phyloP scores from a whole-genome alignment of 2,797 vertebrate genomes.

The Channallabes apus region DNA sequence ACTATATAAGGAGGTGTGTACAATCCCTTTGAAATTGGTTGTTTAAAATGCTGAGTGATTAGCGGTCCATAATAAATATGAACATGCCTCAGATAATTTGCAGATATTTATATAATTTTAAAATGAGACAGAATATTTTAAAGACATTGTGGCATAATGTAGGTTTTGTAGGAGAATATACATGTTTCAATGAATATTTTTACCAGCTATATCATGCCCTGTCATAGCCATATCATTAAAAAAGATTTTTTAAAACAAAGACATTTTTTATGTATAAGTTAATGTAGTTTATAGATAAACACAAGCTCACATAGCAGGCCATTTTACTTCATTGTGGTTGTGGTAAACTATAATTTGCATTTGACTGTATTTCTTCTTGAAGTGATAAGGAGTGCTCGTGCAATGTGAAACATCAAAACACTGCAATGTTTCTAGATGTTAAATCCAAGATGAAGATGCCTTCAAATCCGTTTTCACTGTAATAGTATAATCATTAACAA shows the following conservation, averaged over 20 bases:
- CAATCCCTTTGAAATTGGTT: background rate
- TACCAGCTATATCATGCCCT: background rate
- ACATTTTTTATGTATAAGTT: background rate
- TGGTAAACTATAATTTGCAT: background rate
- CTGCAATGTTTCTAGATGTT: background rate
- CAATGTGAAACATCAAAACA: background rate
- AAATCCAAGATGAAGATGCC: constrained; percentile 4
- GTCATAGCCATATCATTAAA: background rate
- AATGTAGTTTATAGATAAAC: background rate
- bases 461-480: background rate
- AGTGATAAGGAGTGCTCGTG: background rate
- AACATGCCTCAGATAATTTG: background rate
- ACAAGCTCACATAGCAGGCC: background rate
- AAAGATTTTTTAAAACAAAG: background rate
- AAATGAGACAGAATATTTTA: background rate
- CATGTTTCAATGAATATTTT: background rate
- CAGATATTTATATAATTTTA: background rate
- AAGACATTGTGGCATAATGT: too few relatives aligned
- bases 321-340: background rate
- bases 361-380: background rate
- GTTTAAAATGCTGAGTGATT: background rate
- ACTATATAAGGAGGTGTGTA: background rate
- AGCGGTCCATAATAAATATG: background rate
- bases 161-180: background rate
- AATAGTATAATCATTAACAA: background rate